Base-by-base conservation (phyloP, 2,888 invertebrate genomes). In the Lottia scabra region DNA sequence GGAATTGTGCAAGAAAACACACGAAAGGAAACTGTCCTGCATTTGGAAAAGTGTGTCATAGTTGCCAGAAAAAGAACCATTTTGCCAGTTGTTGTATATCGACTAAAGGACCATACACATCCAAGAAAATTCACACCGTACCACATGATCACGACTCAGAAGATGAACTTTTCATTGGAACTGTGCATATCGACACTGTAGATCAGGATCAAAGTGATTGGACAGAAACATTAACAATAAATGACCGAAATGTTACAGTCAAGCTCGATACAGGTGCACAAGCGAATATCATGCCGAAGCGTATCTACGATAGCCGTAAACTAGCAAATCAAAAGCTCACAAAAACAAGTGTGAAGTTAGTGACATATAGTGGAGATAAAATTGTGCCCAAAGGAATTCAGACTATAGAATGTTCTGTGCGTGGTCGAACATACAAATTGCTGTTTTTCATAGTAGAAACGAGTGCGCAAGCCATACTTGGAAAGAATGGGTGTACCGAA, bases 21-120 rank as follows among this genome's bases (percentile, higher is more conserved):
- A 23, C 38, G 65, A 15, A 71, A 48, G 23, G 45, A 63, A n/a
- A n/a, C n/a, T n/a, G 19, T 62, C 30, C 27, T 69, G 72, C 69
- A 48, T 30, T 48, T n/a, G n/a, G 67, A 5, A 65, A 72, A 48
- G 43, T 15, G 0, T 71, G 74, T 65, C 46, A 45, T 27, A 68
- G 65, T 27, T 71, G 74, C 16, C 62, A 66, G 12, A 67, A 45
- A 4, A 72, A 15, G 44, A 72, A 69, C 38, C 75, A 75, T 45
- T 75, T 69, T 19, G 65, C 38, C 15, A 45, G 43, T 13, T 26
- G 46, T n/a, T 75, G 67, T 19, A 23, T 46, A 23, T 16, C 67
- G n/a, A n/a, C n/a, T 45, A 19, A 46, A 56, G n/a, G 56, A 19
- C 12, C n/a, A 56, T n/a, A 23, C 23, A n/a, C 8, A n/a, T 10